phyloP scores from a whole-genome alignment of 2,888 invertebrate genomes.

The Drosophila greeni region DNA sequence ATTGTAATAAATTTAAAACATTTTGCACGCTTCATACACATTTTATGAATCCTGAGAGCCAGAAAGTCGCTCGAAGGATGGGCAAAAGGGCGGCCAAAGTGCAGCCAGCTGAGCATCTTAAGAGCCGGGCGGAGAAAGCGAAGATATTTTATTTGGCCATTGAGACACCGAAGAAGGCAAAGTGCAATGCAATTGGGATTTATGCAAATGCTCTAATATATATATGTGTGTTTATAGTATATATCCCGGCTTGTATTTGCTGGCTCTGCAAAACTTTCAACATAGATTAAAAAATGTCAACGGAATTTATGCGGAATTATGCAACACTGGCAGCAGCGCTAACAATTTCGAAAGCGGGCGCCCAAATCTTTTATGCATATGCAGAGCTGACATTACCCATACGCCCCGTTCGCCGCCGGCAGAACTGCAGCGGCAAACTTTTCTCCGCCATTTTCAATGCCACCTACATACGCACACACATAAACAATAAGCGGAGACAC shows the following conservation, averaged over 20 bases:
- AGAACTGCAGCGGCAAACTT: conserved; percentile 38
- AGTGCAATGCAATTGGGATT: conserved; percentile 73
- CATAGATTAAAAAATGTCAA: conserved; percentile 71
- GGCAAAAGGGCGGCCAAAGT: conserved; percentile 47
- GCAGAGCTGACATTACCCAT: conserved; percentile 65
- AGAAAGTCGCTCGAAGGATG: conserved; percentile 36
- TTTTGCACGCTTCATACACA: conserved; percentile 71
- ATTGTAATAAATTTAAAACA: conserved; percentile 75
- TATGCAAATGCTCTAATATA: conserved; percentile 68
- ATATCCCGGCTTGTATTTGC: conserved; percentile 12
- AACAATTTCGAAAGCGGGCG: conserved; percentile 29
- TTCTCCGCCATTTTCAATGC: conserved; percentile 59
- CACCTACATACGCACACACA: conserved; percentile 19
- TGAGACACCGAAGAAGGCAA: conserved; percentile 62
- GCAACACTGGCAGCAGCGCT: conserved; percentile 44
- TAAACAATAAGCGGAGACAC: conserved; percentile 18
- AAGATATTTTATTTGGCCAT: conserved; percentile 71
- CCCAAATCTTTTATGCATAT: conserved; percentile 64
- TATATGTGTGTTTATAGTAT: conserved; percentile 14
- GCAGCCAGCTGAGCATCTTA: conserved; percentile 61
- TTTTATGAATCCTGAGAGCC: conserved; percentile 66
- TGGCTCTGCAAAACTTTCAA: conserved; percentile 56
- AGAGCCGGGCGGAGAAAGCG: conserved; percentile 25
- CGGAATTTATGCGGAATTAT: conserved; percentile 70
- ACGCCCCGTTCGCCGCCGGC: conserved; percentile 48